Evolutionary conservation across 2,113 vertebrate genomes (phyloP).

Genomic region (Gymnarchus niloticus): DNA sequence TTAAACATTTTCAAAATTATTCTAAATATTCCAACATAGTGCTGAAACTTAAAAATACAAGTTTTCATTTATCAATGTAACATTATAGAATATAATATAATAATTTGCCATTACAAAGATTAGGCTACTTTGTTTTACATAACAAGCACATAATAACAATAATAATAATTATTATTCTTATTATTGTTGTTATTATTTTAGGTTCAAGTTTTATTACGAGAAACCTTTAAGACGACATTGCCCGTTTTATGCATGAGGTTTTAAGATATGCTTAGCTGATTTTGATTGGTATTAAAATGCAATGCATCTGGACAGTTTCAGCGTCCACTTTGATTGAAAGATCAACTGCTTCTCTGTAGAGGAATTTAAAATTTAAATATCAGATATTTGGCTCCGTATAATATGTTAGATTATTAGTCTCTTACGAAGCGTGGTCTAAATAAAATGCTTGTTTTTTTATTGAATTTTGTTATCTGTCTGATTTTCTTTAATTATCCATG

Average conservation of each 20-base stretch:
- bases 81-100: neutral
- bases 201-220: neutral
- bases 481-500: neutral
- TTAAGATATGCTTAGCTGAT: neutral
- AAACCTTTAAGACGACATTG: neutral
- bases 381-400: neutral
- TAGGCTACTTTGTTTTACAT: neutral
- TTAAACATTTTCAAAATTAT: neutral
- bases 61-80: neutral
- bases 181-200: neutral
- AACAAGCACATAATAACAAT: no score
- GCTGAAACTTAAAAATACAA: neutral
- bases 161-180: neutral
- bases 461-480: neutral
- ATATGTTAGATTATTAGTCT: neutral
- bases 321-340: neutral
- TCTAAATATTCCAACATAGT: neutral
- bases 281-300: neutral
- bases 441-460: neutral
- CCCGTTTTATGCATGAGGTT: neutral
- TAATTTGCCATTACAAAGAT: neutral
- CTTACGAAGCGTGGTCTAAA: neutral
- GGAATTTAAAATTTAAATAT: neutral
- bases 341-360: neutral
- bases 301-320: neutral